Conservation (phyloP, 2,888 invertebrate species). For the Hymenopus coronatus region DNA sequence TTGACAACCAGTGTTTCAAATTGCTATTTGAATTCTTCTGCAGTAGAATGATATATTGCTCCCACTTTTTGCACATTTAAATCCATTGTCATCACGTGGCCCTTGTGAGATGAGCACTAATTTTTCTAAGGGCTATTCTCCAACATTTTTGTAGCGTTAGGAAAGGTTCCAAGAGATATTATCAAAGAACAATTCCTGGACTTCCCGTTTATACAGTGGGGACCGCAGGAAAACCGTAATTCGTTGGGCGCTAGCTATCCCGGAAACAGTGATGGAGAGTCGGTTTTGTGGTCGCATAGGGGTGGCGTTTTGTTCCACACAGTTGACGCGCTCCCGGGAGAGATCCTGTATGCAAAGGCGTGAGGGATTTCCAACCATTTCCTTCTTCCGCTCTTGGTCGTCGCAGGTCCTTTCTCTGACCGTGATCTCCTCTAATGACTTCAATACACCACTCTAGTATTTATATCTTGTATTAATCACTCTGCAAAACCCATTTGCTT, state of each 20-base stretch:
- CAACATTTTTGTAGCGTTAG: neutral
- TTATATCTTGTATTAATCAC: no score
- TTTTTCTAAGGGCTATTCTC: neutral
- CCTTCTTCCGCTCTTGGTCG: neutral
- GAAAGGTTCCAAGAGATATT: neutral
- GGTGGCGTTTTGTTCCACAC: neutral
- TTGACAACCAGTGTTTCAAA: no score
- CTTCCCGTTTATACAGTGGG: neutral
- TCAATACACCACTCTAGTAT: neutral
- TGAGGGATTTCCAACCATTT: neutral
- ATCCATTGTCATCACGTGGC: neutral
- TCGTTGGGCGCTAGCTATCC: neutral
- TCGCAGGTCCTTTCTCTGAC: neutral
- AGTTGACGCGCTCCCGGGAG: neutral
- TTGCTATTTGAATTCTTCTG: neutral
- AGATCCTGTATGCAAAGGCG: neutral
- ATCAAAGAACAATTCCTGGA: neutral
- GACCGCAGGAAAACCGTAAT: neutral
- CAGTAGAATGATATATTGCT: neutral
- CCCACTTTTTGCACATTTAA: neutral
- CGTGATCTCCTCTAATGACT: neutral
- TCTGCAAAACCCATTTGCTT: no score
- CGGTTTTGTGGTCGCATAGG: neutral
- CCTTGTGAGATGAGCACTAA: neutral
- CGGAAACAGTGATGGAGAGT: neutral